Conservation (phyloP, 1,140 invertebrate genomes). For the Cylas formicarius region DNA sequence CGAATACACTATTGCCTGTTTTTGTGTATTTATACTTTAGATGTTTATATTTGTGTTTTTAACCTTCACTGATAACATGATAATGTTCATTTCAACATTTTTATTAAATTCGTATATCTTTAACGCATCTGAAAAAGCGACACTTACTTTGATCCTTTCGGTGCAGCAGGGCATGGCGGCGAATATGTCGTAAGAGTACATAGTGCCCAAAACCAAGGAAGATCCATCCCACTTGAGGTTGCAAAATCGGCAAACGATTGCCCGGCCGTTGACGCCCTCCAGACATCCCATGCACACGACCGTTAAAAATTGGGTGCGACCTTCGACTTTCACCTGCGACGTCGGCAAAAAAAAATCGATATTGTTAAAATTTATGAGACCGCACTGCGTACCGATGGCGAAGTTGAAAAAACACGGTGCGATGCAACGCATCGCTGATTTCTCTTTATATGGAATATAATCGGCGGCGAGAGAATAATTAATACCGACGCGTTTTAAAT, state of each 20-base stretch:
- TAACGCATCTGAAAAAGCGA: neutral
- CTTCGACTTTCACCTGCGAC: constrained; percentile 80
- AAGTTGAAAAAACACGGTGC: neutral
- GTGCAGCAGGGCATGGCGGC: constrained; percentile 92
- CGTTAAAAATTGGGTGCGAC: constrained; percentile 81
- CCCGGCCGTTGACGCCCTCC: constrained; percentile 69
- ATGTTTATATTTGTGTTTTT: too few relatives aligned
- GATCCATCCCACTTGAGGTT: constrained; percentile 86
- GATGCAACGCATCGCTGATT: neutral
- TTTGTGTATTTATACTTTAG: too few relatives aligned
- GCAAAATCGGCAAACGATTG: constrained; percentile 73
- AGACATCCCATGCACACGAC: constrained; percentile 90
- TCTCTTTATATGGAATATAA: neutral
- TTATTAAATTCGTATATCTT: too few relatives aligned
- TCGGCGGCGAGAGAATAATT: too few relatives aligned
- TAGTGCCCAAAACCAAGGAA: constrained; percentile 86
- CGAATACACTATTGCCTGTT: too few relatives aligned
- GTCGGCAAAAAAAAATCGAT: too few relatives aligned
- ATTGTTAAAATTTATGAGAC: too few relatives aligned
- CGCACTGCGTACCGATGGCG: neutral
- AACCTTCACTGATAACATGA: too few relatives aligned
- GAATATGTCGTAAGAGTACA: constrained; percentile 98
- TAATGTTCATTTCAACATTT: too few relatives aligned
- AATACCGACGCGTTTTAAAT: too few relatives aligned
- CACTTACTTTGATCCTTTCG: constrained; percentile 77